Evolutionary conservation across 2,888 invertebrate species (phyloP), one percentile per base, ranked within the genome.

Genomic region (Tetrapedia diversipes): DNA sequence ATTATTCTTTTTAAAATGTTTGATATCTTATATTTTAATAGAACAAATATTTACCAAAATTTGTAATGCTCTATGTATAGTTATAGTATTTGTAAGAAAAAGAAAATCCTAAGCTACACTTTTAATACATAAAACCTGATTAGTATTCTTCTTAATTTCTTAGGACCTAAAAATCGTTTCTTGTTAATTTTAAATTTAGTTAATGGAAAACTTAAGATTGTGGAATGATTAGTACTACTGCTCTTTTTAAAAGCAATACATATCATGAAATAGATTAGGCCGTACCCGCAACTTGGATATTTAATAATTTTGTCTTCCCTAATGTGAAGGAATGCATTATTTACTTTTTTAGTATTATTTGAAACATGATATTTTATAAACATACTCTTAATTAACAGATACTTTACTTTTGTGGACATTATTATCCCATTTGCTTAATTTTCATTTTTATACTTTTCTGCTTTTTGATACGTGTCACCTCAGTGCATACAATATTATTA

Each of bases 311-410:
- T 73, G 54, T 74, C 57, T 80, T 72, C 43, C 70, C 64, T 64
- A 76, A 51, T 49, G 59, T 59, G 70, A 71, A 80, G 76, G 74
- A 83, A 86, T 83, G 83, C 78, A 79, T 57, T 83, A 72, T 65
- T 64, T 56, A 70, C 65, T 47, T 32, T 75, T 68, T 80, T 68
- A 68, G 45, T 80, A 79, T 74, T 73, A 80, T 70, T 71, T 60
- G 14, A 79, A 79, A 76, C 73, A 67, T 69, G 45, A 83, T 83
- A 86, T 80, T 79, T 85, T 86, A 87, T 88, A 82, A 80, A 88
- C 86, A 88, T 87, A 86, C 86, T 86, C 84, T 87, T 85, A 86
- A 81, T 86, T 83, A 86, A 88, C 84, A 86, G 80, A 85, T 86
- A 87, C 82, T 67, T 80, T 89, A 89, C 87, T 71, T 53, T 87